phyloP scores from a whole-genome alignment of 2,888 invertebrate genomes.

The Lasioglossum pauxillum region DNA sequence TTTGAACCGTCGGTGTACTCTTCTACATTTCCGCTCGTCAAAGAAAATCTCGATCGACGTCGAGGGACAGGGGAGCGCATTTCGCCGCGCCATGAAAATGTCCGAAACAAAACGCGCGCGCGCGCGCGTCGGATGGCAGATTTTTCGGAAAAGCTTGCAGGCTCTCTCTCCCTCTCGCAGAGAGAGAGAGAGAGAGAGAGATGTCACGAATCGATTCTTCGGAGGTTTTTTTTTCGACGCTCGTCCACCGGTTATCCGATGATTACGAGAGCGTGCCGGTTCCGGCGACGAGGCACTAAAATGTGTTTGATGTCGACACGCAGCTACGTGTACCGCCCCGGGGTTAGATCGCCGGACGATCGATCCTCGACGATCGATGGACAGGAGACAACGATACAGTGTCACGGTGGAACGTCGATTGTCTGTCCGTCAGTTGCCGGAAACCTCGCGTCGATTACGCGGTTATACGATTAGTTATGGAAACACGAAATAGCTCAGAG shows the following conservation, averaged over 20 bases:
- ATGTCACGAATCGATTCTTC: conserved; percentile 3
- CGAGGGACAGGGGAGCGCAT: neutral
- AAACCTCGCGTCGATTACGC: neutral
- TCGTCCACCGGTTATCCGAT: conserved; percentile 42
- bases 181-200: neutral
- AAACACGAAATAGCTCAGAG: neutral
- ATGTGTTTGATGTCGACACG: conserved; percentile 62
- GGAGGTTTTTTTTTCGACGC: conserved; percentile 24
- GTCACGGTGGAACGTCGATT: neutral
- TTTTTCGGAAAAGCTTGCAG: neutral
- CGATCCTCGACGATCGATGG: conserved; percentile 67
- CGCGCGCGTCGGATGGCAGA: neutral
- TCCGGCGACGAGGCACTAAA: conserved; percentile 49
- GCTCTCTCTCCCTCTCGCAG: neutral
- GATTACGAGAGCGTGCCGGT: conserved; percentile 46
- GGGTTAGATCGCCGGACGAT: conserved; percentile 51
- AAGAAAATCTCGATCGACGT: conserved; percentile 8
- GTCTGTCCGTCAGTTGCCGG: neutral
- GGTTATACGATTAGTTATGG: neutral
- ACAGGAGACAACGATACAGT: conserved; percentile 31
- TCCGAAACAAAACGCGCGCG: neutral
- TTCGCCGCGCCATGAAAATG: neutral
- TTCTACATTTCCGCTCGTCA: neutral
- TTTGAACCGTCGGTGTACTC: neutral
- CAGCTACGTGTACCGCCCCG: conserved; percentile 41